Conservation (phyloP, 1,140 invertebrate species). For the Drosophila eugracilis region DNA sequence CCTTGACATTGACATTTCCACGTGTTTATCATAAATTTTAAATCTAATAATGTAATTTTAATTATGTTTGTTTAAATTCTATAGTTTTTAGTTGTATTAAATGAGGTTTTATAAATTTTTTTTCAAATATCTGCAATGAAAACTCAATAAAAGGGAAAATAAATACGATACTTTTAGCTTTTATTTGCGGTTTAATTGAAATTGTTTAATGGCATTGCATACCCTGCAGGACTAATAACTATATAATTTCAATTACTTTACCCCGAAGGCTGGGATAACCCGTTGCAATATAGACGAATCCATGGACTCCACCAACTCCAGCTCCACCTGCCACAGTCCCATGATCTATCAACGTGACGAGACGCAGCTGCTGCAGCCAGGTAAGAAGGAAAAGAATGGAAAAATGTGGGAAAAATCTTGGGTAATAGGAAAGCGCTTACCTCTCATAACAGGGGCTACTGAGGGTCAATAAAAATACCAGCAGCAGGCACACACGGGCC, state of each 20-base stretch:
- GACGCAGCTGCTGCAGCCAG: slow-evolving; percentile 79
- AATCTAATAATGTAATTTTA: too few relatives aligned
- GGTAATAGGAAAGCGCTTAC: slow-evolving; percentile 34
- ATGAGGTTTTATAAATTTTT: too few relatives aligned
- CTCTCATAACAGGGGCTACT: slow-evolving; percentile 29
- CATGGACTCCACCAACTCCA: slow-evolving; percentile 82
- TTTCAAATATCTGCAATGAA: background rate
- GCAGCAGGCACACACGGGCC: slow-evolving; percentile 49
- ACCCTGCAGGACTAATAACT: slow-evolving; percentile 7
- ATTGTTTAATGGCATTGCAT: slow-evolving; percentile 1
- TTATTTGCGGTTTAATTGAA: background rate
- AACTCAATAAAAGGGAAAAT: background rate
- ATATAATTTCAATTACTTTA: background rate
- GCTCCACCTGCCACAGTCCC: slow-evolving; percentile 83
- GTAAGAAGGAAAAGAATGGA: slow-evolving; percentile 54
- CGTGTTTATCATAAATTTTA: too few relatives aligned
- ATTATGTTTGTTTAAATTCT: too few relatives aligned
- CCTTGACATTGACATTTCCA: too few relatives aligned
- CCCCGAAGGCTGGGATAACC: slow-evolving; percentile 76
- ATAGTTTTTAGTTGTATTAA: too few relatives aligned
- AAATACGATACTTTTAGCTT: background rate
- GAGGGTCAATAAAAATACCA: slow-evolving; percentile 73
- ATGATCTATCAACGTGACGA: slow-evolving; percentile 84
- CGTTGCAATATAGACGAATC: slow-evolving; percentile 84
- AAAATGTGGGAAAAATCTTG: slow-evolving; percentile 13